Base-by-base conservation (phyloP, 1,140 invertebrate genomes). In the Teleopsis dalmanni region DNA sequence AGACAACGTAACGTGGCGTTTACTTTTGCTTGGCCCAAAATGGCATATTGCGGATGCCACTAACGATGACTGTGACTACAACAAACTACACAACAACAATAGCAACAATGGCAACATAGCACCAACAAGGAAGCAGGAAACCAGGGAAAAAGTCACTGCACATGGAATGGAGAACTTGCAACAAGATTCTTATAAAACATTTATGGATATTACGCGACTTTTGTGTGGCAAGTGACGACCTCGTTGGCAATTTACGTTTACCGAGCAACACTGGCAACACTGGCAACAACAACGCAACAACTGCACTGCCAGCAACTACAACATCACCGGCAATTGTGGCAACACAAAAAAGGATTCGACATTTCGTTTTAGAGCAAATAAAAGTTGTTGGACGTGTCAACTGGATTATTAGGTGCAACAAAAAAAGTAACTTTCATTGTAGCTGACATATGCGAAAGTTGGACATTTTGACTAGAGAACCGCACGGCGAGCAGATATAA, bases 101-200 rank as follows among this genome's bases (percentile, higher is more conserved):
- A 13, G 11, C 25, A 27, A 21, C 2, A 42, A 18, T 43, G 41
- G 41, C 40, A 26, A 42, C 25, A 42, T 16, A 11, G n/a, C 25
- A 9, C 11, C 14, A 10, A 14, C n/a, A 13, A 27, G 14, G n/a
- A 26, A 42, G 16, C 18, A 31, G 41, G 41, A 5, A n/a, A 19
- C 14, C 41, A 42, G 25, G 37, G 1, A 21, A 23, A 13, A 11
- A 7, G 14, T n/a, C 22, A n/a, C 41, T 29, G 41, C 41, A 43
- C 25, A 27, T 43, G 16, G 41, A 18, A 13, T 29, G 31, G 41
- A 43, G 31, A 43, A 43, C 27, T 43, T 43, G 41, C 41, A 27
- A 43, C 41, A 25, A 43, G 41, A 43, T 43, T 43, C 41, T 31
- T 43, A 43, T 43, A 43, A 43, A 43, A 43, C 31, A 43, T 43